Conservation (phyloP, 1,140 invertebrate genomes). For the Saccostrea echinata region DNA sequence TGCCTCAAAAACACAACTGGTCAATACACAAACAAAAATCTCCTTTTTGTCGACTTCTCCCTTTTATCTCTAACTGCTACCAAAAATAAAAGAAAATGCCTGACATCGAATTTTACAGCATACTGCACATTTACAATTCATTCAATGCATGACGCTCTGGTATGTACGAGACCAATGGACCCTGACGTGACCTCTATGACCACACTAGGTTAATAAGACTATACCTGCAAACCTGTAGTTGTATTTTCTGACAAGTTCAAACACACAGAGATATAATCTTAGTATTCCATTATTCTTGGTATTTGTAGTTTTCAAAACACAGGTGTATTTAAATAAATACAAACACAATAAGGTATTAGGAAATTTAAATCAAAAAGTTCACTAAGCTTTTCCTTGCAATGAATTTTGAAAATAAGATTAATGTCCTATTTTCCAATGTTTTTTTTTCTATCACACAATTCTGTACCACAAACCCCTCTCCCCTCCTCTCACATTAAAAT, state of each 20-base stretch:
- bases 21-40: constrained; percentile 1
- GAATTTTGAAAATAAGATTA: constrained; percentile 13
- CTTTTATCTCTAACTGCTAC: not conserved
- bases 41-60: not conserved
- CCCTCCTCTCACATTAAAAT: not conserved
- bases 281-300: constrained; percentile 21
- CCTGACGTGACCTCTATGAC: not conserved
- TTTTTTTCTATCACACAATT: not conserved
- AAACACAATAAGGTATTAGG: not conserved
- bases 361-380: constrained; percentile 36
- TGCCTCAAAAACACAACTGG: not conserved
- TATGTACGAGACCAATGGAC: constrained; percentile 1
- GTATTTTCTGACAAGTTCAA: constrained; percentile 28
- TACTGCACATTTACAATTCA: constrained; percentile 11
- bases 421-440: not conserved
- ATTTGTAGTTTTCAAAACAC: constrained; percentile 29
- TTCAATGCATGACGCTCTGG: constrained; percentile 4
- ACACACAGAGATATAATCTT: constrained; percentile 1
- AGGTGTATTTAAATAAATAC: constrained; percentile 33
- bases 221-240: not conserved
- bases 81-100: constrained; percentile 11
- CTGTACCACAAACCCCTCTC: not conserved
- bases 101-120: constrained; percentile 27
- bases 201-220: constrained; percentile 20
- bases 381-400: not conserved